These are phyloP conservation scores for Electrona antarctica DNA, from an alignment of 2,113 vertebrate genomes.

Conservation along the genomic window DNA sequence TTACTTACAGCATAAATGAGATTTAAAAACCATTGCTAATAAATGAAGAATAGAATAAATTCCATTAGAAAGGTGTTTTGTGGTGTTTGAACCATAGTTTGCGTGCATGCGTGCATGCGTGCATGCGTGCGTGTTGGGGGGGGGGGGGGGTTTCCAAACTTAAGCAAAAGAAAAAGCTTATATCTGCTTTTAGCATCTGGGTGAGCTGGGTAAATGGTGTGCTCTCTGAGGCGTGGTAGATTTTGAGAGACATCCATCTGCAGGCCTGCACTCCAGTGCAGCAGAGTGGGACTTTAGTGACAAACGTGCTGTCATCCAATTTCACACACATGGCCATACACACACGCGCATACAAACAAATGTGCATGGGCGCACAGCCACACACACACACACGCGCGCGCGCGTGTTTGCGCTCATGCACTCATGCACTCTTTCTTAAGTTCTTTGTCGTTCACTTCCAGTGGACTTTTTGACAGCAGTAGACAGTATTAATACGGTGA, in stretches of 20 bases:
- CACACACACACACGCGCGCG: background rate
- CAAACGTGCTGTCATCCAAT: conserved; percentile 65
- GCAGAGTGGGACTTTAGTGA: conserved; percentile 58
- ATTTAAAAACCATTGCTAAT: too few species aligned
- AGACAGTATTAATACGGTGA: too few species aligned
- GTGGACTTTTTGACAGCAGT: too few species aligned
- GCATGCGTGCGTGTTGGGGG: background rate
- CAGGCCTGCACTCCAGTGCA: conserved; percentile 60
- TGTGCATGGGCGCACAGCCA: background rate
- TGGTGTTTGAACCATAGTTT: too few species aligned
- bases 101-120: background rate
- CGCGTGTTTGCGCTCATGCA: too few species aligned
- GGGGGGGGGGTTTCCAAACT: conserved; percentile 25
- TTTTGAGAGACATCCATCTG: conserved; percentile 70
- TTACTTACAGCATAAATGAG: too few species aligned
- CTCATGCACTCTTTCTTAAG: background rate
- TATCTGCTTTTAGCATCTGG: conserved; percentile 70
- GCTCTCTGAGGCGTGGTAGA: conserved; percentile 38
- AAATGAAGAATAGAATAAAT: too few species aligned
- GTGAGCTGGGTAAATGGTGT: conserved; percentile 57
- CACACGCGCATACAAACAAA: conserved; percentile 11
- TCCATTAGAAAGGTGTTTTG: background rate
- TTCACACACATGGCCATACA: background rate
- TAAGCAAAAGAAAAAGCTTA: conserved; percentile 43
- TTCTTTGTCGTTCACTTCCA: too few species aligned